phyloP scores from a whole-genome alignment of 2,797 vertebrate species.

The Sebastes alutus region DNA sequence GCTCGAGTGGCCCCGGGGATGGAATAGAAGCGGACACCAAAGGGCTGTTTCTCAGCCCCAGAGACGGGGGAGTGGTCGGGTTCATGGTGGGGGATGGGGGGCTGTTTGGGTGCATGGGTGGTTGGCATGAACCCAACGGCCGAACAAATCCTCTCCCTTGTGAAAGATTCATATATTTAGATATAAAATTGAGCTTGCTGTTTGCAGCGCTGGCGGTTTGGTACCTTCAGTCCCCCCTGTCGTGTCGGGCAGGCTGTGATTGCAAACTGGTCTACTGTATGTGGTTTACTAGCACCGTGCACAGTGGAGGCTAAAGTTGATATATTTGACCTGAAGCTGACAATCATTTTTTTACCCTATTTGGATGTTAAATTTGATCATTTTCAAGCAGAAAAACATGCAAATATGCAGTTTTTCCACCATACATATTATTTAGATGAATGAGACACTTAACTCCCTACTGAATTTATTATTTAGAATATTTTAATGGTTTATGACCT shows the following conservation, averaged over 20 bases:
- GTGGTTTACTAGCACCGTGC: not conserved
- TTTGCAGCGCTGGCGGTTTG: constrained; percentile 13
- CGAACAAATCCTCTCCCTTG: constrained; percentile 11
- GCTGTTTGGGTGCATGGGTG: constrained; percentile 30
- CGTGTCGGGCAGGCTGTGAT: not conserved
- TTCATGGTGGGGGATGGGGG: not conserved
- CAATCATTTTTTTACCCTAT: not conserved
- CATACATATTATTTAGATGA: not conserved
- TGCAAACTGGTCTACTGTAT: not conserved
- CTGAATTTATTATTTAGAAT: not conserved
- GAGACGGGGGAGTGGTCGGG: not conserved
- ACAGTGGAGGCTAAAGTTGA: not conserved
- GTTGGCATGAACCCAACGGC: constrained; percentile 27
- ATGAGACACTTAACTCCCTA: not conserved
- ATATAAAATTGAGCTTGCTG: constrained; percentile 45
- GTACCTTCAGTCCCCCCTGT: not conserved
- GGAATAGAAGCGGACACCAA: constrained; percentile 61
- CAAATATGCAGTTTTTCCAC: not conserved
- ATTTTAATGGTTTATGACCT: not conserved
- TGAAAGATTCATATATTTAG: constrained; percentile 76
- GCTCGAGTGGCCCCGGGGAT: constrained; percentile 65
- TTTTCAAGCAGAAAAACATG: not conserved
- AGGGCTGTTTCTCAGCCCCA: constrained; percentile 46
- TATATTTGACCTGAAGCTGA: not conserved
- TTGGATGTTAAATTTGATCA: not conserved